These are phyloP conservation scores for Halcyon leucocephala DNA, from an alignment of 2,797 vertebrate species.

Conservation along the genomic window DNA sequence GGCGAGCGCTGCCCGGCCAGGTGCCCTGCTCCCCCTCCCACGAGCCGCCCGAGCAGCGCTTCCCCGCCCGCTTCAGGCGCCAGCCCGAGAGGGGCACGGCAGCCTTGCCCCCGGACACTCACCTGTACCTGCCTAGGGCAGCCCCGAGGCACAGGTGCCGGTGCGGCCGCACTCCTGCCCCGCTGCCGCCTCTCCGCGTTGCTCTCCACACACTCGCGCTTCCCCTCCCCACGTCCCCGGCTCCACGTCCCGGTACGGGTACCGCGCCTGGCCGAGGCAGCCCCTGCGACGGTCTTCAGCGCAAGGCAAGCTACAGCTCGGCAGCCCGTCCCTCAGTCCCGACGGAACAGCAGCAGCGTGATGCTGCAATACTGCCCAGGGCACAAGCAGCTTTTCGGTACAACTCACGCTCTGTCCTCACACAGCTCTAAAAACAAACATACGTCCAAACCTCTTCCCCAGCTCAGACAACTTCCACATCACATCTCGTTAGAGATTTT, in stretches of 20 bases:
- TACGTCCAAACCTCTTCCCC: background rate
- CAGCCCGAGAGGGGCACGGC: too few species aligned
- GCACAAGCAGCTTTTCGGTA: background rate
- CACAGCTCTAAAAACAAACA: background rate
- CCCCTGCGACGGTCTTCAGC: fast-evolving
- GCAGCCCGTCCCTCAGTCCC: background rate
- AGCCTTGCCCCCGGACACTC: too few species aligned
- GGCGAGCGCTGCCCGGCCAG: too few species aligned
- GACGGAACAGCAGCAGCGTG: background rate
- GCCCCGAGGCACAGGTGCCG: fast-evolving
- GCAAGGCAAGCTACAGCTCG: background rate
- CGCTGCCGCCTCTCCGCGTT: fast-evolving
- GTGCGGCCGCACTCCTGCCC: background rate
- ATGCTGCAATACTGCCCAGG: background rate
- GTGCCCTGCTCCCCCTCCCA: background rate
- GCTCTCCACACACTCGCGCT: too few species aligned
- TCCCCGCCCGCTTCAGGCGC: too few species aligned
- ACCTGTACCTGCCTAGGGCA: background rate
- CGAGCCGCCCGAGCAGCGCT: background rate
- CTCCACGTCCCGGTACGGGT: background rate
- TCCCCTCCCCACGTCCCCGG: background rate
- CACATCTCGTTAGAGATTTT: background rate
- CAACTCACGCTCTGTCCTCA: background rate
- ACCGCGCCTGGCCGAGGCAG: background rate
- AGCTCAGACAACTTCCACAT: background rate